Percentiles rank a stretch among this genome's conserved stretches.
phyloP scores from a whole-genome alignment of 2,888 invertebrate genomes.

The Drepanosiphum platanoidis region DNA sequence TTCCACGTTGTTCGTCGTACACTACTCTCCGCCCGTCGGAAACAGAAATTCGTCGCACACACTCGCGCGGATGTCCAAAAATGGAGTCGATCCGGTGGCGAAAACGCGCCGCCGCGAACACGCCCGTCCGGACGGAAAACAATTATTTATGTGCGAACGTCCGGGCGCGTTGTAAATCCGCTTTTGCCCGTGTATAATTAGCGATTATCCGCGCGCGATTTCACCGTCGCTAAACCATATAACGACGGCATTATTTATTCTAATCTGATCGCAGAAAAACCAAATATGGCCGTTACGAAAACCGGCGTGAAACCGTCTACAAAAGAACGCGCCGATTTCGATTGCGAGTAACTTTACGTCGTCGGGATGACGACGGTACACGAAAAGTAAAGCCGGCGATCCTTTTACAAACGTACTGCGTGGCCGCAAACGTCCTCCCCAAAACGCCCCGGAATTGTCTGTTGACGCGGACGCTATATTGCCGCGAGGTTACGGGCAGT shows the following conservation, averaged over 20 bases:
- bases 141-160: neutral
- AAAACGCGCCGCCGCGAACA: conserved; percentile 20
- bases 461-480: too few species aligned
- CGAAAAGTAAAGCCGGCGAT: too few species aligned
- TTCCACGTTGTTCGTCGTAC: too few species aligned
- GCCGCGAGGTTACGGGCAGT: too few species aligned
- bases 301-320: neutral
- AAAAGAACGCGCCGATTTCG: neutral
- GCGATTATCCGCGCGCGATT: neutral
- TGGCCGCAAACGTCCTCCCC: too few species aligned
- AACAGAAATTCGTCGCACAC: conserved; percentile 4
- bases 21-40: neutral
- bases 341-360: too few species aligned
- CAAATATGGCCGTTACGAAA: neutral
- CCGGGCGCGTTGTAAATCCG: neutral
- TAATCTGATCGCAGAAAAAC: too few species aligned
- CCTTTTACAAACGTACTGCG: too few species aligned
- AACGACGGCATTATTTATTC: too few species aligned
- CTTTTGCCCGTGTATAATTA: neutral
- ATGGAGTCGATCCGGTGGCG: conserved; percentile 47
- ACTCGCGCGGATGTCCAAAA: conserved; percentile 29
- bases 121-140: conserved; percentile 20
- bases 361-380: too few species aligned
- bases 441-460: too few species aligned
- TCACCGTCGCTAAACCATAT: neutral